Percentiles rank a stretch among this genome's conserved stretches.
These are phyloP conservation scores for Matsumurasca onukii DNA, from an alignment of 1,140 invertebrate species.

Conservation along the genomic window DNA sequence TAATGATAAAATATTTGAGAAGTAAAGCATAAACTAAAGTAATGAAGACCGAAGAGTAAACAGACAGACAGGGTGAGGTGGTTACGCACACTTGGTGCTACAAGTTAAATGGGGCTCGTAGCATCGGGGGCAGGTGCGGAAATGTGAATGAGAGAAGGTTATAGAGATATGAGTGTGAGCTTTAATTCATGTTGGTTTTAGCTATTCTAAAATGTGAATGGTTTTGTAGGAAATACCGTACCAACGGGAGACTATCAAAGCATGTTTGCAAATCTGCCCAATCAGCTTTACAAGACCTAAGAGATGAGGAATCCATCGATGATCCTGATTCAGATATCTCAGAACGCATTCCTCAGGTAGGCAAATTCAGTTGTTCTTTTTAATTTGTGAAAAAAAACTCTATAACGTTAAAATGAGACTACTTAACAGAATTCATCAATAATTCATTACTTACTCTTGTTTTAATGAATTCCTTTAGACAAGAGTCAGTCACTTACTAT, in stretches of 20 bases:
- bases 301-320: background rate
- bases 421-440: background rate
- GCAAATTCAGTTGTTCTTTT: background rate
- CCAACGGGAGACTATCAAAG: background rate
- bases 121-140: background rate
- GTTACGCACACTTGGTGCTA: background rate
- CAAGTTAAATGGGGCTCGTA: background rate
- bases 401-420: no score
- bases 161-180: background rate
- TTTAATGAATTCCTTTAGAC: background rate
- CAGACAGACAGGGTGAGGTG: background rate
- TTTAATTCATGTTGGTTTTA: background rate
- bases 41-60: background rate
- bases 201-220: background rate
- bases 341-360: background rate
- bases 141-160: background rate
- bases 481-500: background rate
- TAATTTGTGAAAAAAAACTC: background rate
- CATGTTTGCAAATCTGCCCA: constrained; percentile 10
- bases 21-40: no score
- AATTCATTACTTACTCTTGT: background rate
- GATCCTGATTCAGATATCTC: background rate
- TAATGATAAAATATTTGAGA: no score
- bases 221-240: constrained; percentile 12
- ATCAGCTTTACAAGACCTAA: background rate